Evolutionary conservation across 2,113 vertebrate species (phyloP).

Genomic region (Barbus barbus): DNA sequence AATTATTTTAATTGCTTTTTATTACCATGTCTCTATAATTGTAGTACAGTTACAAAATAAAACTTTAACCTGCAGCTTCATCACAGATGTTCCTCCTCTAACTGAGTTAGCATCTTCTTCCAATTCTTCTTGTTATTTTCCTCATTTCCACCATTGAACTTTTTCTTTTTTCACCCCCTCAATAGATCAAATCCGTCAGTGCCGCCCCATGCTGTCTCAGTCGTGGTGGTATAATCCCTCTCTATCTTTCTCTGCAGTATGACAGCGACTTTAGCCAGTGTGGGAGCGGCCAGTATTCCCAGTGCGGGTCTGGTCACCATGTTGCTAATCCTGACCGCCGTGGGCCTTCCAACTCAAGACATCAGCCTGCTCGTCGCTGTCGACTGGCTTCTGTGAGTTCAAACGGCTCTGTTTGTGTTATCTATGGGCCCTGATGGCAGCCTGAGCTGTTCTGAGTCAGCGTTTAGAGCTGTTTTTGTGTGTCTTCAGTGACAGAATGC

Average conservation of each 20-base stretch:
- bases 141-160: too few species aligned
- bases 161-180: not conserved
- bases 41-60: not conserved
- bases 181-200: too few species aligned
- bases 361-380: constrained; percentile 85
- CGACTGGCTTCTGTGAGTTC: constrained; percentile 86
- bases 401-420: not conserved
- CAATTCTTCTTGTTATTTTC: too few species aligned
- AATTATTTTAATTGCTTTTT: not conserved
- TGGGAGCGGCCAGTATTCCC: constrained; percentile 84
- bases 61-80: not conserved
- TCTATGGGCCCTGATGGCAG: not conserved
- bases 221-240: not conserved
- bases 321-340: constrained; percentile 83
- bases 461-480: constrained; percentile 42
- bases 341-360: constrained; percentile 84
- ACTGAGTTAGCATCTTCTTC: not conserved
- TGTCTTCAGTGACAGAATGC: constrained; percentile 77
- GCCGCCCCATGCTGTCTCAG: not conserved
- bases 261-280: constrained; percentile 84
- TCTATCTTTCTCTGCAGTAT: constrained; percentile 64
- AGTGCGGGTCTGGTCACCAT: constrained; percentile 85
- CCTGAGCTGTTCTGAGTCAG: not conserved
- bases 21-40: not conserved
- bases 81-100: not conserved